These are phyloP conservation scores for Falco biarmicus DNA, from an alignment of 2,797 vertebrate species.

Conservation along the genomic window DNA sequence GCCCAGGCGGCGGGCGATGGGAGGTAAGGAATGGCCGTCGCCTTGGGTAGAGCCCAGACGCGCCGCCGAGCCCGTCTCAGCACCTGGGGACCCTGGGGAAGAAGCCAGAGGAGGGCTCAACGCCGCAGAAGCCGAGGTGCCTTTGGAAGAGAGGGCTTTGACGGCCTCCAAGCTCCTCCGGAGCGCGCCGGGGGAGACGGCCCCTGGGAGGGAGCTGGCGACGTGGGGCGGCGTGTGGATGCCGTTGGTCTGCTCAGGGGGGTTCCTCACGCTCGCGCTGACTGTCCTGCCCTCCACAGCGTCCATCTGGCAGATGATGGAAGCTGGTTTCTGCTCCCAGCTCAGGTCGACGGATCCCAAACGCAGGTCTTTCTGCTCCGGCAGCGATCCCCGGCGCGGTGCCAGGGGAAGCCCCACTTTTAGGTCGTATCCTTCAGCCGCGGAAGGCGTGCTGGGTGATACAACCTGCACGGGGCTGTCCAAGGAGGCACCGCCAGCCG, in stretches of 20 bases:
- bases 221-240: conserved; percentile 84
- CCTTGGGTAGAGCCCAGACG: conserved; percentile 77
- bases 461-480: conserved; percentile 89
- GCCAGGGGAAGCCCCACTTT: conserved; percentile 67
- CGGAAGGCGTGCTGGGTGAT: conserved; percentile 80
- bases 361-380: conserved; percentile 80
- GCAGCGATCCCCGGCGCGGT: conserved; percentile 74
- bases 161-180: conserved; percentile 92
- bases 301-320: conserved; percentile 56
- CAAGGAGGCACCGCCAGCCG: conserved; percentile 56
- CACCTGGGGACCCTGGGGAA: conserved; percentile 72
- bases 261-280: conserved; percentile 54
- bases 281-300: conserved; percentile 69
- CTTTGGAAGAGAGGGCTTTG: conserved; percentile 85
- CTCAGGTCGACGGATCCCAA: conserved; percentile 81
- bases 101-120: conserved; percentile 74
- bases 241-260: conserved; percentile 89
- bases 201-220: conserved; percentile 82
- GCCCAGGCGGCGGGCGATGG: conserved; percentile 93
- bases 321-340: conserved; percentile 86
- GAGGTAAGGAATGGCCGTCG: conserved; percentile 91
- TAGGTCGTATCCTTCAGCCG: conserved; percentile 74
- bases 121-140: conserved; percentile 21
- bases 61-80: conserved; percentile 31
- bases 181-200: conserved; percentile 90